Evolutionary conservation across 23 tunicate genomes (phyloP).

Genomic region (Botrylloides violaceus): DNA sequence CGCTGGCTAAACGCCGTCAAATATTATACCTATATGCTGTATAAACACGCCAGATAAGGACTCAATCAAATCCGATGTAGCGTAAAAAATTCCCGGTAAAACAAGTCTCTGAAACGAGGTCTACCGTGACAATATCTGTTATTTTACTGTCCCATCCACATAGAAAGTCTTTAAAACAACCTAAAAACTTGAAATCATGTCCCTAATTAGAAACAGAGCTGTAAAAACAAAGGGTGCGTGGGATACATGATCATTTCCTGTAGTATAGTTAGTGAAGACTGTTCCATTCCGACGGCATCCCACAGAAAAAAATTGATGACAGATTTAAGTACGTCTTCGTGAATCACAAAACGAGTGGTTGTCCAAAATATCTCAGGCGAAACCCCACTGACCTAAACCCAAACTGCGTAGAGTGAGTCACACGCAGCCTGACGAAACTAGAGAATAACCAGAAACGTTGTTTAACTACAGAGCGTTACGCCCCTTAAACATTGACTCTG

Average conservation of each 20-base stretch:
- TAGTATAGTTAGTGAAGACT: neutral
- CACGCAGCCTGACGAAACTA: neutral
- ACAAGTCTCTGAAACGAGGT: too few species aligned
- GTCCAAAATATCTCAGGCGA: neutral
- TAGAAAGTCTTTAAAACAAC: too few species aligned
- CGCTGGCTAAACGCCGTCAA: too few species aligned
- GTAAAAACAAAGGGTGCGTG: neutral
- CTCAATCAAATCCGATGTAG: too few species aligned
- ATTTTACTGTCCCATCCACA: too few species aligned
- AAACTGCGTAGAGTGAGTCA: neutral
- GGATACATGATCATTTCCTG: neutral
- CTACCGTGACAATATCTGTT: too few species aligned
- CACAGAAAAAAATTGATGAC: too few species aligned
- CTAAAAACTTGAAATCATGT: too few species aligned
- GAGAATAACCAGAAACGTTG: neutral
- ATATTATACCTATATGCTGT: too few species aligned
- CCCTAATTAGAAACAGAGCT: neutral
- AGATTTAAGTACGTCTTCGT: neutral
- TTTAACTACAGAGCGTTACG: neutral
- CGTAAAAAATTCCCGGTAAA: too few species aligned
- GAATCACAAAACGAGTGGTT: neutral
- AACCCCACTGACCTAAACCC: neutral
- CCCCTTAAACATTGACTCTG: neutral
- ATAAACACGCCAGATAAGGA: too few species aligned
- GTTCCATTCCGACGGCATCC: neutral